phyloP scores from a whole-genome alignment of 2,113 vertebrate genomes.

The Cinclus mexicanus region DNA sequence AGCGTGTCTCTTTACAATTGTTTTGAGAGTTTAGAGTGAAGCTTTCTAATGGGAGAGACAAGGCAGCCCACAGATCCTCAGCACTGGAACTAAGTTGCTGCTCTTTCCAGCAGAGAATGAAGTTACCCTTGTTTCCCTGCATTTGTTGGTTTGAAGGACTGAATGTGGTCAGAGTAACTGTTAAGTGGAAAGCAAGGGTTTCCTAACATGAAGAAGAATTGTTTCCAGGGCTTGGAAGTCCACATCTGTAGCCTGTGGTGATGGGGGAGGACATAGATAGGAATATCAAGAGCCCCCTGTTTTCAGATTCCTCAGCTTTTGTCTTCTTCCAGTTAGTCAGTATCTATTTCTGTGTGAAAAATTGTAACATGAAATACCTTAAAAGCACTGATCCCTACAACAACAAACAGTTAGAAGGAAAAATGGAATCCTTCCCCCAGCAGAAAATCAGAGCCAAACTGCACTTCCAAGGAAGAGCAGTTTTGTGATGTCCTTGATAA shows the following conservation, averaged over 20 bases:
- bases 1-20: background rate
- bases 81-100: background rate
- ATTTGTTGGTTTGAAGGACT: background rate
- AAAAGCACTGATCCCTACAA: background rate
- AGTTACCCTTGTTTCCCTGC: background rate
- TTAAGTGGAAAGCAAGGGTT: background rate
- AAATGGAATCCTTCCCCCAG: background rate
- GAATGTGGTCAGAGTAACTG: background rate
- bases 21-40: background rate
- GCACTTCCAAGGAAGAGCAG: background rate
- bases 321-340: background rate
- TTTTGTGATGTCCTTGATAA: slow-evolving; percentile 14
- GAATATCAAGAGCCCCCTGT: background rate
- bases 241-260: background rate
- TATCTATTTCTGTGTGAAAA: background rate
- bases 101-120: background rate
- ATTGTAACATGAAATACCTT: background rate
- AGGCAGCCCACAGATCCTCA: background rate
- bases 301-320: background rate
- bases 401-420: background rate
- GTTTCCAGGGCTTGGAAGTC: background rate
- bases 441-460: background rate
- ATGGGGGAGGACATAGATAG: background rate
- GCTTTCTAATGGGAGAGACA: fast-evolving
- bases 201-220: background rate